A percentile compares a stretch with the other conserved stretches of the same genome.
Evolutionary conservation across 2,113 vertebrate species (phyloP).

Genomic region (Psettodes erumei): DNA sequence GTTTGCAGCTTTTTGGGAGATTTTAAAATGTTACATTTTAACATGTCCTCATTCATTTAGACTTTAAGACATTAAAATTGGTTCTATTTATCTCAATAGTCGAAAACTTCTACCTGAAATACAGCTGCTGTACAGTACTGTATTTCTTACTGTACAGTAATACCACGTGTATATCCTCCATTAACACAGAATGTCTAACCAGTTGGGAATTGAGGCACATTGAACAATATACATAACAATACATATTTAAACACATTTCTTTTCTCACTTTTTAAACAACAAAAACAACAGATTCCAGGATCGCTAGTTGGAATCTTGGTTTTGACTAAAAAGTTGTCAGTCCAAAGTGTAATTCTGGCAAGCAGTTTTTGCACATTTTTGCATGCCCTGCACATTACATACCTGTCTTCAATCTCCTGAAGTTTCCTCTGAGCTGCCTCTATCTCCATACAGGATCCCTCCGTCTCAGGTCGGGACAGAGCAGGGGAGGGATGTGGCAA

Average conservation of each 20-base stretch:
- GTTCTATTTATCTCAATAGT: too few species aligned
- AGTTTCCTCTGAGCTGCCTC: constrained; percentile 83
- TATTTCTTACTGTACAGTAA: too few species aligned
- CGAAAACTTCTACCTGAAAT: neutral
- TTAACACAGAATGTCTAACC: neutral
- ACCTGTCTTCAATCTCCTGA: constrained; percentile 85
- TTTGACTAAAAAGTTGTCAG: neutral
- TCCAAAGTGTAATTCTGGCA: neutral
- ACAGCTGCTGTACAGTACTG: too few species aligned
- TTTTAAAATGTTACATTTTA: neutral
- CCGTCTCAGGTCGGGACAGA: constrained; percentile 44
- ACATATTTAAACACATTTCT: neutral
- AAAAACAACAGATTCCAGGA: neutral
- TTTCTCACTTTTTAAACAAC: neutral
- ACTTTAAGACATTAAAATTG: too few species aligned
- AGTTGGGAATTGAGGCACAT: neutral
- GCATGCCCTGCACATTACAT: neutral
- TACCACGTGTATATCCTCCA: too few species aligned
- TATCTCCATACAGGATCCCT: constrained; percentile 81
- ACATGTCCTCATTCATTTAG: neutral
- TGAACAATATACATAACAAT: neutral
- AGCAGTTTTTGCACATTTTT: neutral
- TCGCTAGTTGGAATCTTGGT: neutral
- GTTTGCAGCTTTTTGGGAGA: neutral
- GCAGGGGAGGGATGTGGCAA: constrained; percentile 20